Evolutionary conservation across 2,888 invertebrate species (phyloP), one percentile per base, ranked within the genome.

Genomic region (Ecdyonurus torrentis): DNA sequence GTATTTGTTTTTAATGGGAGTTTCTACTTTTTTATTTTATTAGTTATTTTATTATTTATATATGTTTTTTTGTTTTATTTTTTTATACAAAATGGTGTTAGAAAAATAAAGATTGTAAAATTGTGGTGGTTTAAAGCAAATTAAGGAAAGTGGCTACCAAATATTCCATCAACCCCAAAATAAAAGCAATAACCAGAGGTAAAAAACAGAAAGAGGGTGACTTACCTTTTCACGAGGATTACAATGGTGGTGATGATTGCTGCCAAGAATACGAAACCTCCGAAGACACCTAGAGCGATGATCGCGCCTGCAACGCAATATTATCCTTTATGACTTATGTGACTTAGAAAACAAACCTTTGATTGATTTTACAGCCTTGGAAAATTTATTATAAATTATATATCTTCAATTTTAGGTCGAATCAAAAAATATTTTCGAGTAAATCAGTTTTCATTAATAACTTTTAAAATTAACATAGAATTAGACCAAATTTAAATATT

Each of bases 221-320:
- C 78, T 79, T 78, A 94, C 94, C 92, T 91, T 77, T 89, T 80
- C 62, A 93, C 86, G 68, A 94, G 79, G 65, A 93, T 89, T 65
- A 94, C 87, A 67, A 92, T 86, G 2, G 92, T 91, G 1, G 92
- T 91, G 68, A 92, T 86, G 66, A 93, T 86, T 24, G 91, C 92
- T 10, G 92, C 88, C 60, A 94, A 79, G 73, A 94, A 89, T 5
- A 93, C 89, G 69, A 94, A 87, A 7, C 87, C 91, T n/a, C 91
- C 93, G 72, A 93, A 92, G 7, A 91, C 90, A 1, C 89, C 91
- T 19, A 94, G 77, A 0, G 92, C 91, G 64, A 93, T 91, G 67
- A 93, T 88, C 3, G 91, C 91, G 62, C 91, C 78, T 77, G 69
- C 10, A 55, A 55, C n/a, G n/a, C n/a, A n/a, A n/a, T n/a, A n/a